Evolutionary conservation across 2,113 vertebrate genomes (phyloP), one percentile per base, ranked within the genome.

Genomic region (Brachyhypopomus occidentalis): DNA sequence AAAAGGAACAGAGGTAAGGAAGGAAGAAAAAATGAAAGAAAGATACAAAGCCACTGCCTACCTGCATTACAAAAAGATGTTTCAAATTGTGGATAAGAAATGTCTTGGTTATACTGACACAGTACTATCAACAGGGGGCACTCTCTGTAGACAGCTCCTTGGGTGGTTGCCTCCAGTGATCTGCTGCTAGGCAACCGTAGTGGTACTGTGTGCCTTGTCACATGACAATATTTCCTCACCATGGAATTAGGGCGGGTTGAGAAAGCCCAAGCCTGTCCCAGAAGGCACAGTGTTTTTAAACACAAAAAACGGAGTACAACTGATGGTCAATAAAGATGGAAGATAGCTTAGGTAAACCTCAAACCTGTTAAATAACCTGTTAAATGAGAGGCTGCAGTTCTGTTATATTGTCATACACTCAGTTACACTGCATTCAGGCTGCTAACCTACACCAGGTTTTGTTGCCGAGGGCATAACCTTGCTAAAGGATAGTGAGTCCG

Each of bases 211-310:
- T 85, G 60, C 83, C 52, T 79, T 72, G 81, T 81, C 80, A 85
- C n/a, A 3, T 84, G 84, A 82, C 75, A 83, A 27, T 41, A 75
- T 84, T 84, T 84, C 85, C 56, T 79, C 66, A 87, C 74, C 75
- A 87, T 88, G 85, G 85, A 86, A 83, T 90, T 92, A 90, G 87
- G 86, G 79, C 48, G 52, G 75, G 80, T 87, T 90, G 84, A 67
- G 45, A 77, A 82, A 72, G 67, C 88, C 85, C 79, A 63, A 71
- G 12, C 0, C 38, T 80, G 81, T 70, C 76, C 74, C 41, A 79
- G 30, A 86, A 87, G 84, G 85, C 48, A 58, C 72, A 67, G 12
- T 88, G 85, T 75, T 8, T 84, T 83, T 75, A 1, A 62, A 60
- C 38, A 62, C 20, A 30, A 72, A 36, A 19, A 17, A 58, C 48